phyloP scores from a whole-genome alignment of 2,113 vertebrate species.

The Scolopax mira region DNA sequence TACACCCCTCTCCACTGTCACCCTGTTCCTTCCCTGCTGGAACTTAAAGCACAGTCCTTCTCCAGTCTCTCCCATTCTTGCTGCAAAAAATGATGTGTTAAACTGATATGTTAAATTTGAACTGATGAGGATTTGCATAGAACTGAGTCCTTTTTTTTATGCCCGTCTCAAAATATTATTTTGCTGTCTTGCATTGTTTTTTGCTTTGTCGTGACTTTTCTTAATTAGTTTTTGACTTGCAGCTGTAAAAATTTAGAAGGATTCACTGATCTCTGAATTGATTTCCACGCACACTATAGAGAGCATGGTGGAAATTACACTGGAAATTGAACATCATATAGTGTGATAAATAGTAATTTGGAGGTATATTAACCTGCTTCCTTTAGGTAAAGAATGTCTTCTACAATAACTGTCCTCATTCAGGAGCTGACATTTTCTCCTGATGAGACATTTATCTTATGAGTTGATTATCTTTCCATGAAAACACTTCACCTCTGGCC shows the following conservation, averaged over 20 bases:
- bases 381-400: constrained; percentile 70
- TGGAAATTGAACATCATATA: constrained; percentile 62
- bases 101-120: background rate
- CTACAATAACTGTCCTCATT: constrained; percentile 55
- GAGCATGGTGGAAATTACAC: constrained; percentile 58
- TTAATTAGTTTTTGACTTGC: constrained; percentile 63
- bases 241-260: constrained; percentile 46
- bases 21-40: background rate
- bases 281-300: constrained; percentile 58
- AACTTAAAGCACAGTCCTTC: background rate
- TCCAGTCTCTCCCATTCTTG: background rate
- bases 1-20: background rate
- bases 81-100: background rate
- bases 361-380: constrained; percentile 69
- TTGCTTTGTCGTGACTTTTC: background rate
- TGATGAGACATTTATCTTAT: constrained; percentile 51
- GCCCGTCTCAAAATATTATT: background rate
- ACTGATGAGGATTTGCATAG: background rate
- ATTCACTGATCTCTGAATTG: constrained; percentile 59
- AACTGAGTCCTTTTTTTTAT: background rate
- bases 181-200: background rate
- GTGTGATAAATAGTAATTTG: constrained; percentile 73
- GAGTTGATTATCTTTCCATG: constrained; percentile 62
- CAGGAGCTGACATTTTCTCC: constrained; percentile 61
- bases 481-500: constrained; percentile 68